phyloP scores from a whole-genome alignment of 1,140 invertebrate species.

The Hermetia illucens region DNA sequence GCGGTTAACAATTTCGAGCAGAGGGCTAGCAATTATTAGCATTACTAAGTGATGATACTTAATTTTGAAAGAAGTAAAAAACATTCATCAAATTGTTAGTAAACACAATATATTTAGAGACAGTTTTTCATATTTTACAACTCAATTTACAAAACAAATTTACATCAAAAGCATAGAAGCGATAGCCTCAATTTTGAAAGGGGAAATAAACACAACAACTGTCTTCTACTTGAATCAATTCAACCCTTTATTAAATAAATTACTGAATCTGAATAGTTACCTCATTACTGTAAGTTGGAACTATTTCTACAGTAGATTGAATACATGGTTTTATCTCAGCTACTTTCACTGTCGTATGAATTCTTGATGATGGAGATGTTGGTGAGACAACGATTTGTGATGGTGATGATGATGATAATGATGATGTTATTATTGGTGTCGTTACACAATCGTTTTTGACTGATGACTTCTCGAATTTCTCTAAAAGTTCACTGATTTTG shows the following conservation, averaged over 20 bases:
- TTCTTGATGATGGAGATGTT: conserved; percentile 8
- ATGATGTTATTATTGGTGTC: not conserved
- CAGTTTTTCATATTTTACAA: too few relatives aligned
- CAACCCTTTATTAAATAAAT: not conserved
- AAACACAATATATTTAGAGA: too few relatives aligned
- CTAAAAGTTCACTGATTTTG: conserved; percentile 17
- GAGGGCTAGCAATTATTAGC: too few relatives aligned
- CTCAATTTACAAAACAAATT: too few relatives aligned
- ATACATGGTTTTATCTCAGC: conserved; percentile 25
- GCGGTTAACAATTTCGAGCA: too few relatives aligned
- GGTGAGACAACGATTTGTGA: not conserved
- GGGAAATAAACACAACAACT: too few relatives aligned
- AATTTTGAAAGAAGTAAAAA: too few relatives aligned
- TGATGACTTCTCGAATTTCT: conserved; percentile 18
- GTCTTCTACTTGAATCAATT: not conserved
- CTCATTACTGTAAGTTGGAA: conserved; percentile 28
- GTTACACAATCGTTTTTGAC: not conserved
- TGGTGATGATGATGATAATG: not conserved
- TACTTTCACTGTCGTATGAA: conserved; percentile 10
- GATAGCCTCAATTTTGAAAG: too few relatives aligned
- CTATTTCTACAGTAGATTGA: conserved; percentile 26
- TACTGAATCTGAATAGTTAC: conserved; percentile 21
- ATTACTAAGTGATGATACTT: too few relatives aligned
- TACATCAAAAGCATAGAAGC: too few relatives aligned
- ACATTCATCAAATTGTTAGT: too few relatives aligned